Base-by-base conservation (phyloP, 2,888 invertebrate species). In the Laspeyria flexula region DNA sequence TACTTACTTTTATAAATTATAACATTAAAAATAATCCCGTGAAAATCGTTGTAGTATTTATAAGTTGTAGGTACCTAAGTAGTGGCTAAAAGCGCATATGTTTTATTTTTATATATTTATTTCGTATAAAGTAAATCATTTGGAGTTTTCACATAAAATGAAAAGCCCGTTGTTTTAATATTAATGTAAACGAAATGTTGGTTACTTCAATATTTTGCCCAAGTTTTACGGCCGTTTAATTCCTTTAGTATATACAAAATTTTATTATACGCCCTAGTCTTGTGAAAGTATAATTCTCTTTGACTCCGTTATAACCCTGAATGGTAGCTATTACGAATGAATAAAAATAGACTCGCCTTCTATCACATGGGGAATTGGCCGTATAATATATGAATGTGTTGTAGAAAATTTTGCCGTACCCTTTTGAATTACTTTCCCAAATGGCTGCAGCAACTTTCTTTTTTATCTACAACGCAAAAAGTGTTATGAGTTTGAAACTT, bases 141-240 rank as follows among this genome's bases (percentile, higher is more conserved):
- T 39, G 38, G 16, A 35, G 18, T 38, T 67, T 60, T 50, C 54
- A 37, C 52, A 23, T 38, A 39, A 57, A 60, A 59, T 58, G 18
- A 50, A 30, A 47, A 44, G 29, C 44, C 7, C 42, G 11, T 50
- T 29, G 42, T 53, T 48, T 44, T 55, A 54, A 52, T 60, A 38
- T 13, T 38, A 55, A 30, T 56, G 42, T 51, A 61, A 57, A 57
- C 51, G 27, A 48, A 55, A 51, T 52, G 49, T 41, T 45, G 38
- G 34, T 21, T 37, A 1, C 5, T 25, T 7, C 7, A 7, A 7
- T 4, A 25, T 25, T 25, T 25, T 25, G 7, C 6, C 7, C 7
- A 25, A 25, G 25, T 25, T 25, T 25, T 25, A 21, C 7, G 7
- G 7, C 3, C 4, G 25, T 7, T 25, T 25, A 15, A 29, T 9